phyloP scores from a whole-genome alignment of 2,888 invertebrate genomes.

The Drosophila anomelani region DNA sequence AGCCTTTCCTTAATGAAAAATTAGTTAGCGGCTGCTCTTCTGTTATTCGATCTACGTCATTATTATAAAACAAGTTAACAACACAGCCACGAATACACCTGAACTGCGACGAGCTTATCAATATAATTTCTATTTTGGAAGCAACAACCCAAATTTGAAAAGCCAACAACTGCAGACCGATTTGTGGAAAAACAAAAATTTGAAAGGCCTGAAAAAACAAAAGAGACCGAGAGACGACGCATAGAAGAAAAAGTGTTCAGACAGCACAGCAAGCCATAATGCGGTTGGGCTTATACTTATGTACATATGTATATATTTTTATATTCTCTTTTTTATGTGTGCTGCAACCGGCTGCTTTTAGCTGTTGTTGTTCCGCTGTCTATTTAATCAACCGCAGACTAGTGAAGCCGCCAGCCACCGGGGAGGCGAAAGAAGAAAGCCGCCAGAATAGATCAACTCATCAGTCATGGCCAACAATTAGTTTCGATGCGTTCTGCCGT shows the following conservation, averaged over 20 bases:
- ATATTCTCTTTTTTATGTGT: constrained; percentile 15
- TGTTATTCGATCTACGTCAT: constrained; percentile 59
- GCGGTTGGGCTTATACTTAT: constrained; percentile 22
- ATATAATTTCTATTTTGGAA: constrained; percentile 60
- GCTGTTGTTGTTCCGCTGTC: constrained; percentile 38
- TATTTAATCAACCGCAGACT: constrained; percentile 51
- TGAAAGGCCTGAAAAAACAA: constrained; percentile 26
- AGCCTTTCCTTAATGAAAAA: constrained; percentile 3
- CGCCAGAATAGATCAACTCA: constrained; percentile 58
- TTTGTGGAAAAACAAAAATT: constrained; percentile 33
- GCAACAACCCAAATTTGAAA: constrained; percentile 28
- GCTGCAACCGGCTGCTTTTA: constrained; percentile 37
- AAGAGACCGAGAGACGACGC: constrained; percentile 22
- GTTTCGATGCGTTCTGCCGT: constrained; percentile 56
- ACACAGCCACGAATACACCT: constrained; percentile 18
- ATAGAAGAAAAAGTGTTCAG: constrained; percentile 16
- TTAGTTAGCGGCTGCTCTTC: constrained; percentile 39
- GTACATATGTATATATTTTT: constrained; percentile 1
- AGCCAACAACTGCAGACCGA: constrained; percentile 10
- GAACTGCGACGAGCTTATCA: constrained; percentile 57
- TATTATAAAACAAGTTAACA: constrained; percentile 57
- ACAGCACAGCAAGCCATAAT: constrained; percentile 17
- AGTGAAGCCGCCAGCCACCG: constrained; percentile 15
- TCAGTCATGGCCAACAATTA: constrained; percentile 70
- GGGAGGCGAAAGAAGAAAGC: constrained; percentile 29